Base-by-base conservation (phyloP, 2,113 vertebrate genomes). In the Ammodytes marinus region DNA sequence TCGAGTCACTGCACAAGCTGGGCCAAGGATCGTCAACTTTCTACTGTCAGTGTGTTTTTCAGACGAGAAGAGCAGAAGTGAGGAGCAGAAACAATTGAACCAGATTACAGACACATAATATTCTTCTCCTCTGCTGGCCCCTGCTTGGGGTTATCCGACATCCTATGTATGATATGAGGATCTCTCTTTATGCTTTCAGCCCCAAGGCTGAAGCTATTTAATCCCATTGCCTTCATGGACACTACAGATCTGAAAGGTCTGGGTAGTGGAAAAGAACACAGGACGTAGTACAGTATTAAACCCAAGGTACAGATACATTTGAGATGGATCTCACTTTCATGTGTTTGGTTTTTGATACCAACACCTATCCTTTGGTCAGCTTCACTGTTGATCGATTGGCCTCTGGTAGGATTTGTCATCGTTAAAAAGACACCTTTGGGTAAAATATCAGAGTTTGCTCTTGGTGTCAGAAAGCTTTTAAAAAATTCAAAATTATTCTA, bases 181-280 rank as follows among this genome's bases (percentile, higher is more conserved):
- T 82, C 53, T 59, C 50, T 7, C 67, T 27, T n/a, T 66, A 69
- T 27, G 47, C 77, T 86, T 87, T 83, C 52, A 86, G 70, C 69
- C 70, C 59, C 57, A 57, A 84, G 78, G 80, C 75, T 79, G n/a
- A n/a, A n/a, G 69, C 83, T 92, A 88, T 90, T 89, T 90, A 90
- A 90, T 82, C 85, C 65, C 50, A 61, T 83, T 54, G 57, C 58
- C n/a, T 0, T 63, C 46, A 54, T 60, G 68, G 74, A 82, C 65
- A 70, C 5, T 80, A 72, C 80, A 60, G 69, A 49, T 84, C 40
- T 70, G 50, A 76, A 69, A 57, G 52, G 80, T 69, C 84, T 45
- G 15, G 7, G 50, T 61, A 66, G 52, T 64, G 67, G 69, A 74
- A 79, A 77, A 58, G 64, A 80, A 49, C 27, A 10, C 85, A 68